These are phyloP conservation scores for Channallabes apus DNA, from an alignment of 2,797 vertebrate genomes.

Conservation along the genomic window DNA sequence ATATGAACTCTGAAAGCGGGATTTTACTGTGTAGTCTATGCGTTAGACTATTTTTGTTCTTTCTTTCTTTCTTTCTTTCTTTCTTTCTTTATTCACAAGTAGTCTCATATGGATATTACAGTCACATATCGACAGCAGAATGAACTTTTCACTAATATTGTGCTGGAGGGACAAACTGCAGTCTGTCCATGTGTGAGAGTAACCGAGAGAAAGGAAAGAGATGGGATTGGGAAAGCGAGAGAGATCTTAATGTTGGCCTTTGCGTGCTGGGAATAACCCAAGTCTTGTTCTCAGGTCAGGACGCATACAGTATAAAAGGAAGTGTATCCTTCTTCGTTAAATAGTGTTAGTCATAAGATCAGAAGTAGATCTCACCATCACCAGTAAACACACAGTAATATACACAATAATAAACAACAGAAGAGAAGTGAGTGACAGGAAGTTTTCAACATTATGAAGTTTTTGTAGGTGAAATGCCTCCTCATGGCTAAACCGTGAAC, in stretches of 20 bases:
- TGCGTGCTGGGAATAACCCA: constrained; percentile 40
- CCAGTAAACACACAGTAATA: neutral
- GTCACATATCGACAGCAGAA: neutral
- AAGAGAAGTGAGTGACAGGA: neutral
- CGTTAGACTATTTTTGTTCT: no score
- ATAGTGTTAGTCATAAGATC: constrained; percentile 29
- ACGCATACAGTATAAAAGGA: neutral
- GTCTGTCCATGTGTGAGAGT: neutral
- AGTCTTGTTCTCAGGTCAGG: constrained; percentile 23
- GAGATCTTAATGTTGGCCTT: constrained; percentile 44
- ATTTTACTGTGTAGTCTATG: no score
- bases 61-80: no score
- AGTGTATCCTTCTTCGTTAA: neutral
- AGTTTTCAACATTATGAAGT: neutral
- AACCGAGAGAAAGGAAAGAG: constrained; percentile 4
- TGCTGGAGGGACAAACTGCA: neutral
- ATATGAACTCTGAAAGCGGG: no score
- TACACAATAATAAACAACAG: neutral
- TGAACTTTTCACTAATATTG: neutral
- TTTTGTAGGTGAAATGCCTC: constrained; percentile 4
- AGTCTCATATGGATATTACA: no score
- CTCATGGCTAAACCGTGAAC: constrained; percentile 19
- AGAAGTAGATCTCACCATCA: constrained; percentile 10
- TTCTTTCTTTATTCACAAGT: no score
- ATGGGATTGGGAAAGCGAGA: constrained; percentile 11